Evolutionary conservation across 2,888 invertebrate genomes (phyloP).

Genomic region (Ormyrus rosae): DNA sequence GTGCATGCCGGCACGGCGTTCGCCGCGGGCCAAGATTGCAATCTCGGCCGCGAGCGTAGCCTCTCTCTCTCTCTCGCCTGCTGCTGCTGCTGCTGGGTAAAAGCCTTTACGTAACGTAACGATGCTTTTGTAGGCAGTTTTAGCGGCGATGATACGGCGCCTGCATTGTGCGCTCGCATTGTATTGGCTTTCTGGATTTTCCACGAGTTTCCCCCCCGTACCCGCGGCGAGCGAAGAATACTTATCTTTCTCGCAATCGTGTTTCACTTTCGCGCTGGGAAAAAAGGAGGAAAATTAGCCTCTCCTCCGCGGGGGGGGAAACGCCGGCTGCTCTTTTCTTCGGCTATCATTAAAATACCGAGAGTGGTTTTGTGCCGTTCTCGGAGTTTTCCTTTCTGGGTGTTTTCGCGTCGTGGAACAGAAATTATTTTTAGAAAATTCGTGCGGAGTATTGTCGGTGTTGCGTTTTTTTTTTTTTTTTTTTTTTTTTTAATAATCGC

Average conservation of each 20-base stretch:
- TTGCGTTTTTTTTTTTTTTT: too few relatives aligned
- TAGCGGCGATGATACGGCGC: background rate
- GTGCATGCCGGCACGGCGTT: background rate
- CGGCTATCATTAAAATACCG: background rate
- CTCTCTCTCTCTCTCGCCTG: background rate
- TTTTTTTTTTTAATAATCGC: too few relatives aligned
- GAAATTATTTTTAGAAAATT: background rate
- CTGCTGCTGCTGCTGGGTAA: background rate
- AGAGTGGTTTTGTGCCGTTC: background rate
- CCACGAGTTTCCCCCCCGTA: background rate
- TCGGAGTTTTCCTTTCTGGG: background rate
- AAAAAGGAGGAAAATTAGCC: background rate
- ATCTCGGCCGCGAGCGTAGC: constrained; percentile 6
- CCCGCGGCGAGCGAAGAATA: too few relatives aligned
- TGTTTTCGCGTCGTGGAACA: background rate
- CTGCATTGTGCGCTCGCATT: background rate
- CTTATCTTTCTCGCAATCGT: constrained; percentile 1
- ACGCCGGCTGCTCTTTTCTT: background rate
- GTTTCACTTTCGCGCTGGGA: background rate
- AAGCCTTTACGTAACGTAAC: constrained; percentile 20
- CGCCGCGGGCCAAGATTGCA: constrained; percentile 15
- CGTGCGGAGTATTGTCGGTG: background rate
- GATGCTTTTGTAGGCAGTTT: too few relatives aligned
- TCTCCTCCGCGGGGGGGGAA: too few relatives aligned
- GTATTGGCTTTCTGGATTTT: background rate